Conservation (phyloP, 2,888 invertebrate species). For the Ganaspis brasiliensis region DNA sequence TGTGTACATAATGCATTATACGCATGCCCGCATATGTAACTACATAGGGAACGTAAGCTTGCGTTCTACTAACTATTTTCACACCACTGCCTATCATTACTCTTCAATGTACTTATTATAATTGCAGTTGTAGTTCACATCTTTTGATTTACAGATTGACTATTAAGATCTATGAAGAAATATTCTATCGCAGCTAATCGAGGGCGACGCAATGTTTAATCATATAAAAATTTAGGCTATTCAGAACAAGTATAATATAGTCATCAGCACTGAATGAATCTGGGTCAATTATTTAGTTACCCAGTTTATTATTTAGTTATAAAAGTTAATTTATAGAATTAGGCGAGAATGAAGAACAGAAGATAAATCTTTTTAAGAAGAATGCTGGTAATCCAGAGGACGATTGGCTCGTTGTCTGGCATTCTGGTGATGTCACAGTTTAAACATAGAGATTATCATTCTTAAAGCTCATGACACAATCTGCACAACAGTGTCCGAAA, state of each 20-base stretch:
- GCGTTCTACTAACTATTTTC: constrained; percentile 4
- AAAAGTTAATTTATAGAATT: not conserved
- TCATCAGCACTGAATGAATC: too few species aligned
- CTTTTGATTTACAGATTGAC: constrained; percentile 8
- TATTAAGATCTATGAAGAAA: constrained; percentile 31
- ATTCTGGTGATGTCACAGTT: constrained; percentile 75
- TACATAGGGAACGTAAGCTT: constrained; percentile 1
- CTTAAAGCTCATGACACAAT: not conserved
- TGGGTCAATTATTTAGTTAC: too few species aligned
- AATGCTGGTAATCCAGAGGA: not conserved
- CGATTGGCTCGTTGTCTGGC: constrained; percentile 53
- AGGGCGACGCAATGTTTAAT: not conserved
- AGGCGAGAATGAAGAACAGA: not conserved
- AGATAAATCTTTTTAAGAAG: not conserved
- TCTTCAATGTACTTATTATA: constrained; percentile 7
- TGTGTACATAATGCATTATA: not conserved
- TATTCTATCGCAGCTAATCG: not conserved
- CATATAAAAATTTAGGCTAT: not conserved
- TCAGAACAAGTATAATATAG: not conserved
- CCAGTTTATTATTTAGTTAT: not conserved
- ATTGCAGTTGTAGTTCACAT: not conserved
- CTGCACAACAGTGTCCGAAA: constrained; percentile 4
- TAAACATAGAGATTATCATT: constrained; percentile 70
- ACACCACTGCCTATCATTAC: constrained; percentile 3
- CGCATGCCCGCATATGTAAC: not conserved